Evolutionary conservation across 2,113 vertebrate genomes (phyloP).

Genomic region (Prietella phreatophila): DNA sequence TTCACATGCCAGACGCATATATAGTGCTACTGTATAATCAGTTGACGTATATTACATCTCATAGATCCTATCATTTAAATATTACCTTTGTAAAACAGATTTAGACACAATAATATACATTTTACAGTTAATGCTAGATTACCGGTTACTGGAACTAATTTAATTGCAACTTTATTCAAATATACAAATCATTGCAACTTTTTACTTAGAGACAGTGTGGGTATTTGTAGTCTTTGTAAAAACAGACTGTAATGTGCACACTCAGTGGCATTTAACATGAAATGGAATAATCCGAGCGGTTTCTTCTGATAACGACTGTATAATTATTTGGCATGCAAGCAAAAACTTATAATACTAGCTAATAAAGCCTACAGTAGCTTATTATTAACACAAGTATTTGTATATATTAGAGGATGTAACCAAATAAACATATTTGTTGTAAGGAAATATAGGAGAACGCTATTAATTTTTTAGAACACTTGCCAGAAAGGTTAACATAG

Average conservation of each 20-base stretch:
- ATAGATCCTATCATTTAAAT: background rate
- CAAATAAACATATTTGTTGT: background rate
- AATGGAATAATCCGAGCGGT: background rate
- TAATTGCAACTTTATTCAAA: slow-evolving; percentile 13
- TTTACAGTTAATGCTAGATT: background rate
- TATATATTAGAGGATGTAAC: background rate
- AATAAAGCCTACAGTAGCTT: background rate
- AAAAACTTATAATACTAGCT: background rate
- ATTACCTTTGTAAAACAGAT: background rate
- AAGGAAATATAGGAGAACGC: background rate
- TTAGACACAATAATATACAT: slow-evolving; percentile 1
- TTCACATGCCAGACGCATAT: slow-evolving; percentile 30
- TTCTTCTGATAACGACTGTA: background rate
- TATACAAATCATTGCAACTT: background rate
- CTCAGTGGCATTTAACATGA: background rate
- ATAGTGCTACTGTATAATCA: slow-evolving; percentile 26
- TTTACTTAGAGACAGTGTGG: background rate
- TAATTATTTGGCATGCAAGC: background rate
- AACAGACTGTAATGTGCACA: background rate
- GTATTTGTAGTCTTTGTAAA: too few relatives aligned
- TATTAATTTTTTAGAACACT: background rate
- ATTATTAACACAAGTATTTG: background rate
- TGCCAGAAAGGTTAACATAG: background rate
- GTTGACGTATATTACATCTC: slow-evolving; percentile 12
- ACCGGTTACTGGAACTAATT: slow-evolving; percentile 9